A percentile compares a stretch with the other conserved stretches of the same genome.
Conservation (phyloP, 2,888 invertebrate genomes). For the Epicampocera succincta region DNA sequence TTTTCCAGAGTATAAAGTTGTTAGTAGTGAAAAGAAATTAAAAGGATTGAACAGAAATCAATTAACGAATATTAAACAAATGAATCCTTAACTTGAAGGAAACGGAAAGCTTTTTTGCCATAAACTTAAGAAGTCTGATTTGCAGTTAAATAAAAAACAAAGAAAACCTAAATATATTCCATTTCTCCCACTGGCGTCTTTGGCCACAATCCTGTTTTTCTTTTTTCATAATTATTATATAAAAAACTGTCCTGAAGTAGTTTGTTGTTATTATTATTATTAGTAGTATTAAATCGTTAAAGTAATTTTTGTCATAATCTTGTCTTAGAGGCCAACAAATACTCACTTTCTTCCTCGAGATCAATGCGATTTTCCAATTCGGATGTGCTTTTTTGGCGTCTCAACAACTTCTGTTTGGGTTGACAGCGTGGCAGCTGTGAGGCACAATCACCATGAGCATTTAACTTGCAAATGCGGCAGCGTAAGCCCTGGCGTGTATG, state of each 20-base stretch:
- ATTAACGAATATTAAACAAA: background rate
- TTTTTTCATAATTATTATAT: too few relatives aligned
- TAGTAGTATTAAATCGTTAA: too few relatives aligned
- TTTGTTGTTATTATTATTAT: too few relatives aligned
- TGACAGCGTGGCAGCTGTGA: slow-evolving; percentile 92
- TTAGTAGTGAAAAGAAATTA: background rate
- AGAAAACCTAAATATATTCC: too few relatives aligned
- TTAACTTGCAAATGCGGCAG: slow-evolving; percentile 94
- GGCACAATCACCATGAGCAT: slow-evolving; percentile 94
- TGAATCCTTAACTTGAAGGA: too few relatives aligned
- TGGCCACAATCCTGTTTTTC: too few relatives aligned
- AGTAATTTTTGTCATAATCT: too few relatives aligned
- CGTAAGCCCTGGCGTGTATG: slow-evolving; percentile 95
- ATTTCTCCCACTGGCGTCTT: too few relatives aligned
- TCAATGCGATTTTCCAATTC: slow-evolving; percentile 89
- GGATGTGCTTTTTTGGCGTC: slow-evolving; percentile 94
- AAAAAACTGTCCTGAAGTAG: too few relatives aligned
- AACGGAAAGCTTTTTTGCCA: too few relatives aligned
- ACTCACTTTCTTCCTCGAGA: slow-evolving; percentile 92
- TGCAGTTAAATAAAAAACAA: background rate
- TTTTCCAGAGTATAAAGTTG: too few relatives aligned
- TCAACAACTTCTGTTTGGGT: slow-evolving; percentile 90
- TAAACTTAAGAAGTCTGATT: background rate
- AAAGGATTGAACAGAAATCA: background rate
- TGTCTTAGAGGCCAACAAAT: slow-evolving; percentile 54